A percentile compares a stretch with the other conserved stretches of the same genome.
Evolutionary conservation across 2,113 vertebrate genomes (phyloP).

Genomic region (Mormoops blainvillei): DNA sequence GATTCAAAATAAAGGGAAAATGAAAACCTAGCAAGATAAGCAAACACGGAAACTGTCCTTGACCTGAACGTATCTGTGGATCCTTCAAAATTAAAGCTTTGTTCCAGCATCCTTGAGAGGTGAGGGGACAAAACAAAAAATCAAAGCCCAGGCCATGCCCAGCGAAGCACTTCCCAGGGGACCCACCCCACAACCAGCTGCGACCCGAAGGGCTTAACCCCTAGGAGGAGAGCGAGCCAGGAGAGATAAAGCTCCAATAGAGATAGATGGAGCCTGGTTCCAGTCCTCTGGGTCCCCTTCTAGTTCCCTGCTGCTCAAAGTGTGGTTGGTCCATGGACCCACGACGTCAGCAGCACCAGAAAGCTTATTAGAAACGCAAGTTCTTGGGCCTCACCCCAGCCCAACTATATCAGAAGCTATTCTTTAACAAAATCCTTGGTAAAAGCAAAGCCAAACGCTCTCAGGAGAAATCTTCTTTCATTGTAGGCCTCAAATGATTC

Average conservation of each 20-base stretch:
- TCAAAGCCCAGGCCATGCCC: not conserved
- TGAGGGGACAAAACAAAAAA: not conserved
- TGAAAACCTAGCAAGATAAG: not conserved
- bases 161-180: not conserved
- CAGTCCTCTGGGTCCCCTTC: not conserved
- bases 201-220: not conserved
- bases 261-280: not conserved
- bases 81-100: not conserved
- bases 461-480: not conserved
- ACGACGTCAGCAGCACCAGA: too few relatives aligned
- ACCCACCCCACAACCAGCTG: not conserved
- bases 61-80: not conserved
- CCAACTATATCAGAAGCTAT: not conserved
- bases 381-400: not conserved
- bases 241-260: not conserved
- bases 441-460: not conserved
- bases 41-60: not conserved
- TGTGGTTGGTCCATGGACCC: not conserved
- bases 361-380: not conserved
- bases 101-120: not conserved
- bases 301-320: not conserved
- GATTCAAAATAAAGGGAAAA: constrained; percentile 7
- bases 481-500: not conserved
- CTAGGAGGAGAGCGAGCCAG: not conserved
- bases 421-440: not conserved